These are phyloP conservation scores for Polyergus mexicanus DNA, from an alignment of 1,140 invertebrate genomes.

Conservation along the genomic window DNA sequence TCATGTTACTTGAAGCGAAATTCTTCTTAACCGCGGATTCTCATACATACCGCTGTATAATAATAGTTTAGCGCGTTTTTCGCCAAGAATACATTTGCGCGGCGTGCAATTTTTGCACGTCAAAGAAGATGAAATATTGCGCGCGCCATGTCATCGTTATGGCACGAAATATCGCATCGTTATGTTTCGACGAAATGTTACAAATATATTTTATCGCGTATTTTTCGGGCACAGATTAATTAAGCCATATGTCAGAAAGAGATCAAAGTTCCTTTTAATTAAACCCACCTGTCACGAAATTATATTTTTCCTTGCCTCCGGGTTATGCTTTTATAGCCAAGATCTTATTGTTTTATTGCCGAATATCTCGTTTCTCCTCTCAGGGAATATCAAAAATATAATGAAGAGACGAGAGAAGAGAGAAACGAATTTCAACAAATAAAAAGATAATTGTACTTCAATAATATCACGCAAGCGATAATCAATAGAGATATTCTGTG, in stretches of 20 bases:
- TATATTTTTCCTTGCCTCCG: not conserved
- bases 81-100: constrained; percentile 52
- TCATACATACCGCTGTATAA: constrained; percentile 45
- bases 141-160: constrained; percentile 43
- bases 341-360: constrained; percentile 15
- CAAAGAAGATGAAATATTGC: constrained; percentile 57
- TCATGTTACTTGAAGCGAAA: constrained; percentile 52
- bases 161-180: constrained; percentile 46
- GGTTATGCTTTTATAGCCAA: not conserved
- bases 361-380: not conserved
- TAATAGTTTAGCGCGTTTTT: constrained; percentile 60
- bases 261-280: constrained; percentile 39
- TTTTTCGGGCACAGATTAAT: constrained; percentile 43
- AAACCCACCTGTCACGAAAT: constrained; percentile 32
- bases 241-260: constrained; percentile 30
- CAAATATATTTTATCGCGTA: constrained; percentile 52
- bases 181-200: constrained; percentile 47
- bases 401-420: not conserved
- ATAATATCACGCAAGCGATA: not conserved
- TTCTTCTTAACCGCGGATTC: constrained; percentile 56
- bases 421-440: not conserved
- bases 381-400: constrained; percentile 15
- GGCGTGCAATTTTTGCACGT: constrained; percentile 49
- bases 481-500: not conserved
- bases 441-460: constrained; percentile 13